Base-by-base conservation (phyloP, 1,140 invertebrate species). In the Drosophila aff. region DNA sequence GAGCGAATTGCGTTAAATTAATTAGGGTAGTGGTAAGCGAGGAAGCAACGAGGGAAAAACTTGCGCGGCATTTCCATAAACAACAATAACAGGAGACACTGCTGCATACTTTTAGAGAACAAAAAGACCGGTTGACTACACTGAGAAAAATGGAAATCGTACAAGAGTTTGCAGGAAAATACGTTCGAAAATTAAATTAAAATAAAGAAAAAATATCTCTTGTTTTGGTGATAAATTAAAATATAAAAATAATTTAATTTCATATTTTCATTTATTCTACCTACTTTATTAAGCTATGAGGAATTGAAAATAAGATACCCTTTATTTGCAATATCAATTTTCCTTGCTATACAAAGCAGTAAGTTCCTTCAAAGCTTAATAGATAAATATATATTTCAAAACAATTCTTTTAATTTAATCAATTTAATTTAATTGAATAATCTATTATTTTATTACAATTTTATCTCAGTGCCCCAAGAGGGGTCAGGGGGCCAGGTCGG, bases 1-100 rank as follows among this genome's bases (percentile, higher is more conserved):
- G 72, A 64, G 53, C 59, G 62, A 72, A 85, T 76, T 73, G 77
- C 68, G 68, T 62, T 47, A 84, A 84, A 87, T 87, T 87, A 89
- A 89, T 87, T 87, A 84, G 81, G 84, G 73, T 71, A 36, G 28
- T 71, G 67, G n/a, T 3, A 7, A 57, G 41, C 6, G 11, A 60
- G 44, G 49, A 21, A 21, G 0, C 1, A 10, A 7, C 10, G 49
- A 62, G 46, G 38, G 63, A 43, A 83, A 87, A 87, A 86, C 74
- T 72, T 67, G 60, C 28, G 49, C 71, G 79, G 62, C 50, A 75
- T 71, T 87, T 87, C 76, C 83, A 82, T 78, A 63, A 78, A 77
- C 74, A 76, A 66, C 52, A 55, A 76, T 71, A 75, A 75, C 62
- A 75, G 60, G 33, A 65, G 71, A 38, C 52, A 55, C 13, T 62